phyloP scores from a whole-genome alignment of 2,797 vertebrate species.

The Prunella strophiata region DNA sequence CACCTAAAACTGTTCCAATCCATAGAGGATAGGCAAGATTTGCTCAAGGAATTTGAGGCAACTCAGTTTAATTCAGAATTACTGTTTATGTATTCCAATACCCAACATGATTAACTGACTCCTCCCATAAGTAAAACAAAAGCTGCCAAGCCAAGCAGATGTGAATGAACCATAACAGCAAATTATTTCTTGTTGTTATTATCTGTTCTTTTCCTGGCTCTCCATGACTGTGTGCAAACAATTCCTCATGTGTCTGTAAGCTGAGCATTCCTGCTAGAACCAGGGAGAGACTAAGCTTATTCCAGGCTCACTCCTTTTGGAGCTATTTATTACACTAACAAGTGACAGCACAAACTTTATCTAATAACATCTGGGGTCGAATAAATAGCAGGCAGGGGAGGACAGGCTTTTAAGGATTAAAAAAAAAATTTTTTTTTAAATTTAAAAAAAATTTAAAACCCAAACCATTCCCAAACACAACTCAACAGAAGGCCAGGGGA shows the following conservation, averaged over 20 bases:
- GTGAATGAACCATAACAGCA: neutral
- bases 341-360: neutral
- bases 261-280: neutral
- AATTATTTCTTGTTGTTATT: neutral
- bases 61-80: neutral
- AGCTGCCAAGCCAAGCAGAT: neutral
- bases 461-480: neutral
- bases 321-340: neutral
- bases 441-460: neutral
- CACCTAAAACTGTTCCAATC: neutral
- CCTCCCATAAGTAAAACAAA: neutral
- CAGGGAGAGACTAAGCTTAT: neutral
- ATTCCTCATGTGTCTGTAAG: neutral
- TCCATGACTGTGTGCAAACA: neutral
- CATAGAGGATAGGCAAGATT: neutral
- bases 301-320: neutral
- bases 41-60: neutral
- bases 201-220: neutral
- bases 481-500: neutral
- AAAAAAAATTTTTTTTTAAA: too few relatives aligned
- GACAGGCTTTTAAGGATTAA: neutral
- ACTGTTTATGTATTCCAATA: neutral
- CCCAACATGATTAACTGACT: neutral
- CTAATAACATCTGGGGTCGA: neutral
- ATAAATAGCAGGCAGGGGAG: neutral